phyloP scores from a whole-genome alignment of 1,140 invertebrate genomes.

The Pseudomyrmex dendroicus region DNA sequence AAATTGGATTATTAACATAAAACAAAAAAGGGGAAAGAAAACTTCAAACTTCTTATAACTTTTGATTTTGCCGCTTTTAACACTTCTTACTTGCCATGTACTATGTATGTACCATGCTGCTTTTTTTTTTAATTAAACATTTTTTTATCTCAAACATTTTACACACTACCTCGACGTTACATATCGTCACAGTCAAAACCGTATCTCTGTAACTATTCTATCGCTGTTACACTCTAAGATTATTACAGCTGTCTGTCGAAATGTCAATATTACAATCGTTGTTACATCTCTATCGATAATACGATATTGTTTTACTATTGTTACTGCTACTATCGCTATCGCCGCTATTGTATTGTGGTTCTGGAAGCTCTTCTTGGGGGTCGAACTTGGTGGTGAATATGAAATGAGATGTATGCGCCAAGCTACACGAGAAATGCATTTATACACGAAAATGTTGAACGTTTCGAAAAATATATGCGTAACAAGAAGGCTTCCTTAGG shows the following conservation, averaged over 20 bases:
- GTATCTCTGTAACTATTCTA: slow-evolving; percentile 37
- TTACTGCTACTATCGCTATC: slow-evolving; percentile 25
- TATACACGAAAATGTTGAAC: neutral
- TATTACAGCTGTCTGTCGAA: slow-evolving; percentile 22
- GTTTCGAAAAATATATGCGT: neutral
- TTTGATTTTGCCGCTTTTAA: slow-evolving; percentile 33
- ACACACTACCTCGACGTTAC: slow-evolving; percentile 34
- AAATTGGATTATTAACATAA: slow-evolving; percentile 3
- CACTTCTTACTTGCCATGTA: slow-evolving; percentile 10
- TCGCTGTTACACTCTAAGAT: slow-evolving; percentile 40
- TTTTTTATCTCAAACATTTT: neutral
- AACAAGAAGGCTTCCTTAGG: slow-evolving; percentile 79
- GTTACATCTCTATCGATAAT: slow-evolving; percentile 6
- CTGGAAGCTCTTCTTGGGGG: slow-evolving; percentile 30
- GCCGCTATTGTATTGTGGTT: slow-evolving; percentile 25
- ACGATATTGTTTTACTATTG: slow-evolving; percentile 6
- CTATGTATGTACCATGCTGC: slow-evolving; percentile 2
- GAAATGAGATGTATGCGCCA: slow-evolving; percentile 16
- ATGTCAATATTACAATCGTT: slow-evolving; percentile 26
- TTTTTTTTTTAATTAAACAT: neutral
- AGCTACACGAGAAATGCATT: slow-evolving; percentile 38
- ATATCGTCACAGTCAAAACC: slow-evolving; percentile 41
- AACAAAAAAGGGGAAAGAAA: neutral
- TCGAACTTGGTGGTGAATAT: slow-evolving; percentile 29
- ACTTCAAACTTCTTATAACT: slow-evolving; percentile 17